Conservation (phyloP, 2,888 invertebrate genomes). For the Rosalia funebris region DNA sequence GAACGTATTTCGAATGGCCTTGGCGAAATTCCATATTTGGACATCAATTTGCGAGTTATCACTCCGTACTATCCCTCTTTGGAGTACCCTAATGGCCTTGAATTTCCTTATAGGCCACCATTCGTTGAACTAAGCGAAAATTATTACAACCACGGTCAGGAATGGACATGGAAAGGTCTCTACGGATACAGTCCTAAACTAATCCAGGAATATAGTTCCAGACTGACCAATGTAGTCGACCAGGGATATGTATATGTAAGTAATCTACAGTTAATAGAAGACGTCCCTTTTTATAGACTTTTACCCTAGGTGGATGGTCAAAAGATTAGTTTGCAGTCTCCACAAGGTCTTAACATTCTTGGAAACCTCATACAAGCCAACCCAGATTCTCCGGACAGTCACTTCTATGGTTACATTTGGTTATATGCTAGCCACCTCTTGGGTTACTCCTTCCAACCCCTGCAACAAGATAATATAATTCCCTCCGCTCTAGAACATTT, state of each 20-base stretch:
- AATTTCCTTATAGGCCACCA: conserved; percentile 72
- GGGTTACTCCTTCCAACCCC: conserved; percentile 61
- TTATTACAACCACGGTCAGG: conserved; percentile 58
- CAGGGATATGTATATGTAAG: conserved; percentile 65
- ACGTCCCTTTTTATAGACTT: neutral
- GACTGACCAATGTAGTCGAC: conserved; percentile 70
- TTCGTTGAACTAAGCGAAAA: conserved; percentile 66
- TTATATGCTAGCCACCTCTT: conserved; percentile 69
- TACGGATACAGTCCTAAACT: conserved; percentile 66
- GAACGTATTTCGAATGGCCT: conserved; percentile 78
- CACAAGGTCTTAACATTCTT: conserved; percentile 72
- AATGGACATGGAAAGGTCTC: conserved; percentile 59
- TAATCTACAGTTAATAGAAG: conserved; percentile 15
- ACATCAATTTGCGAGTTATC: conserved; percentile 66
- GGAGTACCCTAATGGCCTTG: conserved; percentile 72
- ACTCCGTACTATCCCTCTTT: conserved; percentile 74
- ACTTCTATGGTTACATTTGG: conserved; percentile 66
- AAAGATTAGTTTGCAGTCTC: conserved; percentile 69
- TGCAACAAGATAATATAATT: conserved; percentile 62
- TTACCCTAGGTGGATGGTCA: conserved; percentile 44
- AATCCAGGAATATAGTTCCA: conserved; percentile 64
- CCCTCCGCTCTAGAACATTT: conserved; percentile 74
- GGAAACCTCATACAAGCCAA: conserved; percentile 75
- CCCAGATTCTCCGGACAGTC: conserved; percentile 69
- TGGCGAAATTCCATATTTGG: conserved; percentile 72